Evolutionary conservation across 2,888 invertebrate species (phyloP).

Genomic region (Leucophora obtusa): DNA sequence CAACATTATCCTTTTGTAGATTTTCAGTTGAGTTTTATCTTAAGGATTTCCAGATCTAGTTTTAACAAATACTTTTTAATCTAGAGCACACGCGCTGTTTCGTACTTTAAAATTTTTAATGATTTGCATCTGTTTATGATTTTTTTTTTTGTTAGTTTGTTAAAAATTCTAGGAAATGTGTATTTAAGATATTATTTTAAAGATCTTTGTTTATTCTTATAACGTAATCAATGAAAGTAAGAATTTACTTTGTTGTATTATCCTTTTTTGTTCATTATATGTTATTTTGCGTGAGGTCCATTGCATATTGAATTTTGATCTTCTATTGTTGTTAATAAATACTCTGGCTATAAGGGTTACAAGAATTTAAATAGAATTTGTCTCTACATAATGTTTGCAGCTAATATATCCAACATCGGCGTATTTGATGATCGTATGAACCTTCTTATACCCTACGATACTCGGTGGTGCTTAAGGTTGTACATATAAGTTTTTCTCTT

Average conservation of each 20-base stretch:
- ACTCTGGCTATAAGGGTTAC: constrained; percentile 7
- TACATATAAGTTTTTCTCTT: no score
- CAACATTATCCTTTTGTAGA: constrained; percentile 24
- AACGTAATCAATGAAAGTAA: constrained; percentile 51
- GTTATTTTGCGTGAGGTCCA: constrained; percentile 34
- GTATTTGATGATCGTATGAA: no score
- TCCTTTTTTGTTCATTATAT: constrained; percentile 2
- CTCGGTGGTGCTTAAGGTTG: no score
- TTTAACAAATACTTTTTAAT: constrained; percentile 63
- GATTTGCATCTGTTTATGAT: constrained; percentile 60
- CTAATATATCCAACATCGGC: background rate
- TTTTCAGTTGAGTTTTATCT: constrained; percentile 11
- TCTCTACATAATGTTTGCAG: background rate
- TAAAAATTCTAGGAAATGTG: constrained; percentile 42
- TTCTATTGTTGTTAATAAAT: background rate
- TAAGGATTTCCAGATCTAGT: constrained; percentile 33
- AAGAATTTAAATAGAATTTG: no score
- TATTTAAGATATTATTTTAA: constrained; percentile 14
- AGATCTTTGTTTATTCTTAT: constrained; percentile 17
- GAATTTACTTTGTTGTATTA: constrained; percentile 43
- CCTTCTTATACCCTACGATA: no score
- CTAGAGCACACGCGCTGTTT: constrained; percentile 61
- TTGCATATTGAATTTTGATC: constrained; percentile 2
- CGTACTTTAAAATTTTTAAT: constrained; percentile 27
- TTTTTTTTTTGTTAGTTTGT: background rate